Conservation (phyloP, 2,888 invertebrate genomes). For the Cephus pygmeus region DNA sequence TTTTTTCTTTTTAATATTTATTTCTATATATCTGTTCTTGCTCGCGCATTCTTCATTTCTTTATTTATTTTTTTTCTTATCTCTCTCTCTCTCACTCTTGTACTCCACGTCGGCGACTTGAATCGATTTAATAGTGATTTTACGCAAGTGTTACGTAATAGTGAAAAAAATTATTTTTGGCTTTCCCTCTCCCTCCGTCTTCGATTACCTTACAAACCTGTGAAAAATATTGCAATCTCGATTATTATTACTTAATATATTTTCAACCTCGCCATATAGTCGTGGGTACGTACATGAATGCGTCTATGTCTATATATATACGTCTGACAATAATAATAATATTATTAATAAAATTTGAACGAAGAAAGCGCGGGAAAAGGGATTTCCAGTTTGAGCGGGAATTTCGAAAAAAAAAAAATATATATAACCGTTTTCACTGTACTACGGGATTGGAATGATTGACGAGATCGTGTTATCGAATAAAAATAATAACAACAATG, state of each 20-base stretch:
- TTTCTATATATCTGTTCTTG: conserved; percentile 3
- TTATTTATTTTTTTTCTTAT: not conserved
- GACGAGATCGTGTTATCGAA: not conserved
- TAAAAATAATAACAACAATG: not conserved
- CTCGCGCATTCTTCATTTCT: not conserved
- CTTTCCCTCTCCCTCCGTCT: not conserved
- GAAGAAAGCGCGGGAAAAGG: not conserved
- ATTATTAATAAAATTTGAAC: too few relatives aligned
- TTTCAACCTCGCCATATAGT: not conserved
- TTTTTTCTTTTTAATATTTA: conserved; percentile 2
- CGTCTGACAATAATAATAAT: not conserved
- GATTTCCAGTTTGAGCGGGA: not conserved
- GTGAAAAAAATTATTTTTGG: not conserved
- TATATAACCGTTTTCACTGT: not conserved
- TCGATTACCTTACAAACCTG: not conserved
- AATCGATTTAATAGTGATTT: not conserved
- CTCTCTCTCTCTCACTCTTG: not conserved
- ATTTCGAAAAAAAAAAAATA: not conserved
- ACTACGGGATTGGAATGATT: not conserved
- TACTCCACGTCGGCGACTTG: not conserved
- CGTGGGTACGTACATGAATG: not conserved
- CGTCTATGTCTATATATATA: not conserved
- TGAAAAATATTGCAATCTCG: not conserved
- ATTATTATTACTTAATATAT: not conserved
- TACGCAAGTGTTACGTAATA: not conserved